Evolutionary conservation across 2,113 vertebrate species (phyloP), one percentile per base, ranked within the genome.

Genomic region (Boulengeromyrus knoepffleri): DNA sequence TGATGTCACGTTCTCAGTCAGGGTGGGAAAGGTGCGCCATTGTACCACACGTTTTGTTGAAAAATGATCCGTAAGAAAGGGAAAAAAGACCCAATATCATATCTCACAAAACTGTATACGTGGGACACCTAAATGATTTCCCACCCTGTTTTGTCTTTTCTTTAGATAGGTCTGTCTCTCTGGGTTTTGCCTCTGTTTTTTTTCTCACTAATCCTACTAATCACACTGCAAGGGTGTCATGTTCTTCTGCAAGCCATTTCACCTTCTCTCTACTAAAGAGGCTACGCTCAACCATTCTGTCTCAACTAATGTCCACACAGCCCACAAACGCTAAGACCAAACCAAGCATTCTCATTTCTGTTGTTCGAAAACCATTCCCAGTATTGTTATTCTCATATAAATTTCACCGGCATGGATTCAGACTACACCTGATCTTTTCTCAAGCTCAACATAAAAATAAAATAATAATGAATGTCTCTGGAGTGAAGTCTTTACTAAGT

Each of bases 111-210:
- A 84, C 31, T 21, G 39, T 3, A 13, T 31, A 21, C 1, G 46
- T 31, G 46, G 85, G 3, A 5, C 56, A 62, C 15, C 36, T n/a
- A 85, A 50, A 70, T 47, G 52, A 27, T 96, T 97, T 96, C 96
- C 96, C 97, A 96, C 96, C 96, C 95, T 96, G 96, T 93, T 93
- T 94, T 13, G 94, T 95, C 93, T 94, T 42, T 95, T 93, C 94
- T 93, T 95, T 96, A 94, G 92, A 95, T 95, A 93, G 95, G 94
- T 95, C 95, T 95, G 95, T 92, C 96, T 89, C 95, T 96, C 88
- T 95, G 93, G 96, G 92, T 95, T 94, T 95, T 93, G 91, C 92
- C 92, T 95, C 94, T 95, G 91, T 90, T 93, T 92, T 95, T 94
- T 91, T 93, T 93, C 88, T 92, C 92, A 94, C 95, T 92, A 93